Evolutionary conservation across 2,888 invertebrate species (phyloP).

Genomic region (Pristionchus fissidentatus): DNA sequence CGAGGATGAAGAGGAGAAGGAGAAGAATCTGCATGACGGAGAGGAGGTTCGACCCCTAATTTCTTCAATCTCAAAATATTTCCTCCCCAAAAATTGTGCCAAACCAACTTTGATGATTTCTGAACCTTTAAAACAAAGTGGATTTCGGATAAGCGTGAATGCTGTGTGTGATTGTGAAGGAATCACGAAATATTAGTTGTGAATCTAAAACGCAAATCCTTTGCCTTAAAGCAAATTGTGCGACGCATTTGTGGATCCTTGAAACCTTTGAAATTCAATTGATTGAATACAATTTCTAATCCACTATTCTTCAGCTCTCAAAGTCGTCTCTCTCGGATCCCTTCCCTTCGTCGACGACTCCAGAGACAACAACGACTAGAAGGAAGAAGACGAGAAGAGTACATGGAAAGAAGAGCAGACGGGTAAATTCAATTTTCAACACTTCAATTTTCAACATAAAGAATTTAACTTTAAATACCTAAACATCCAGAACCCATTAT

Average conservation of each 20-base stretch:
- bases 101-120: background rate
- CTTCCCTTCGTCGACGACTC: slow-evolving; percentile 12
- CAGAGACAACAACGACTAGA: background rate
- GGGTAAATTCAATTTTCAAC: background rate
- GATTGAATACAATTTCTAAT: background rate
- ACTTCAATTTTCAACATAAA: no score
- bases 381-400: slow-evolving; percentile 24
- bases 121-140: background rate
- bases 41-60: no score
- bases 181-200: no score
- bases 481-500: no score
- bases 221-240: no score
- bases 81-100: no score
- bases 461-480: no score
- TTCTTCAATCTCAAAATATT: no score
- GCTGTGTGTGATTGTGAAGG: no score
- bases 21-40: background rate
- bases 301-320: background rate
- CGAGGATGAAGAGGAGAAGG: background rate
- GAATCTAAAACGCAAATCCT: no score
- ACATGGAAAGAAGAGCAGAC: background rate
- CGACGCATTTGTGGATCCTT: no score
- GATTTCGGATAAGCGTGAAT: background rate
- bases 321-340: background rate
- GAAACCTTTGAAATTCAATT: no score